phyloP scores from a whole-genome alignment of 1,140 invertebrate species.

The Trichonephila clavata region DNA sequence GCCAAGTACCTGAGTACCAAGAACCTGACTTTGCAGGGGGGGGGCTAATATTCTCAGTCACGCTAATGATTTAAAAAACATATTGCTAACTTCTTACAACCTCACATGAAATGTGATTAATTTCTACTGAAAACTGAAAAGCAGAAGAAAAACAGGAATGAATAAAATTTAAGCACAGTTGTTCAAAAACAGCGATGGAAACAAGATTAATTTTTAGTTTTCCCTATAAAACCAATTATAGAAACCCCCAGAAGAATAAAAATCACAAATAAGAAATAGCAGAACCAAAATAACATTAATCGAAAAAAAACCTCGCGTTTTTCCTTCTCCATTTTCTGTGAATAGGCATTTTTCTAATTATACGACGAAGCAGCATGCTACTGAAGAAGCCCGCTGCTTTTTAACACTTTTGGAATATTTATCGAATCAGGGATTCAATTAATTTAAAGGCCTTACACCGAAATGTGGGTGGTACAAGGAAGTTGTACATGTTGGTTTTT shows the following conservation, averaged over 20 bases:
- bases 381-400: neutral
- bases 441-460: neutral
- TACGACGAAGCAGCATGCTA: neutral
- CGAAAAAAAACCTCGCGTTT: neutral
- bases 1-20: too few relatives aligned
- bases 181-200: neutral
- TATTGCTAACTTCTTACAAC: too few relatives aligned
- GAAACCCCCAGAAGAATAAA: neutral
- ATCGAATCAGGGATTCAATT: constrained; percentile 3
- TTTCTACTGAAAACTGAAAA: too few relatives aligned
- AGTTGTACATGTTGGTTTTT: neutral
- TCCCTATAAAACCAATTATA: neutral
- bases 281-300: neutral
- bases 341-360: neutral
- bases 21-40: too few relatives aligned
- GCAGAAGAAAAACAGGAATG: too few relatives aligned
- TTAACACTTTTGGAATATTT: constrained; percentile 22
- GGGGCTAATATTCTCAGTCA: too few relatives aligned
- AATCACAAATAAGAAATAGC: neutral
- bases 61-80: too few relatives aligned
- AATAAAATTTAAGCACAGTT: too few relatives aligned
- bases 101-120: too few relatives aligned
- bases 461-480: neutral
- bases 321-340: neutral
- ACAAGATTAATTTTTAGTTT: neutral